Evolutionary conservation across 2,888 invertebrate species (phyloP).

Genomic region (Hypena proboscidalis): DNA sequence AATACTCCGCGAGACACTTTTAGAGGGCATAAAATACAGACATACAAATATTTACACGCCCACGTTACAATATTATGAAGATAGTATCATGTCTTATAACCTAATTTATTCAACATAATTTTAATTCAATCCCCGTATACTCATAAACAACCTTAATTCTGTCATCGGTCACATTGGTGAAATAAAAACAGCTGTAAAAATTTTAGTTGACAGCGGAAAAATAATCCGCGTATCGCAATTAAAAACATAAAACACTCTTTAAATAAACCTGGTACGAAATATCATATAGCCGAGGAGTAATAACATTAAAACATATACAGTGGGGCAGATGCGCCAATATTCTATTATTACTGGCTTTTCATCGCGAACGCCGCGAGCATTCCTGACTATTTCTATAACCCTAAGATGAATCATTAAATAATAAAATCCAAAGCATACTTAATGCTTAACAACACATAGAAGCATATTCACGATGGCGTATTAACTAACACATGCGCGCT

Average conservation of each 20-base stretch:
- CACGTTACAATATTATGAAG: conserved; percentile 61
- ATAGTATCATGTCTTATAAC: conserved; percentile 62
- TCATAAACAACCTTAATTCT: conserved; percentile 81
- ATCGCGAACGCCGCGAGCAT: conserved; percentile 77
- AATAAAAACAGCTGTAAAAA: conserved; percentile 79
- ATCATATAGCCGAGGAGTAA: conserved; percentile 74
- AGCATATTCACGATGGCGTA: conserved; percentile 73
- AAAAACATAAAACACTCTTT: conserved; percentile 79
- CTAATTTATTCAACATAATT: conserved; percentile 73
- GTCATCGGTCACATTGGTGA: conserved; percentile 75
- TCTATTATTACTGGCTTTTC: conserved; percentile 84
- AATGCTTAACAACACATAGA: conserved; percentile 78
- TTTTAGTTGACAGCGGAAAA: conserved; percentile 73
- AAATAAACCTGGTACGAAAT: conserved; percentile 77
- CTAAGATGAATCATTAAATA: conserved; percentile 85
- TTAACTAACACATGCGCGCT: conserved; percentile 75
- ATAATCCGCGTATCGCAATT: conserved; percentile 78
- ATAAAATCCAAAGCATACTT: conserved; percentile 84
- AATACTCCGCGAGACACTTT: conserved; percentile 43
- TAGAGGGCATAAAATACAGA: conserved; percentile 47
- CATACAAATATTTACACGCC: conserved; percentile 54
- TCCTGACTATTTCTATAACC: conserved; percentile 84
- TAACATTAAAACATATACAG: conserved; percentile 82
- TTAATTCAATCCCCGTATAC: conserved; percentile 66
- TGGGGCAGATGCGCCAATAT: conserved; percentile 83